Evolutionary conservation across 2,113 vertebrate genomes (phyloP).

Genomic region (Phylloscopus whistleri): DNA sequence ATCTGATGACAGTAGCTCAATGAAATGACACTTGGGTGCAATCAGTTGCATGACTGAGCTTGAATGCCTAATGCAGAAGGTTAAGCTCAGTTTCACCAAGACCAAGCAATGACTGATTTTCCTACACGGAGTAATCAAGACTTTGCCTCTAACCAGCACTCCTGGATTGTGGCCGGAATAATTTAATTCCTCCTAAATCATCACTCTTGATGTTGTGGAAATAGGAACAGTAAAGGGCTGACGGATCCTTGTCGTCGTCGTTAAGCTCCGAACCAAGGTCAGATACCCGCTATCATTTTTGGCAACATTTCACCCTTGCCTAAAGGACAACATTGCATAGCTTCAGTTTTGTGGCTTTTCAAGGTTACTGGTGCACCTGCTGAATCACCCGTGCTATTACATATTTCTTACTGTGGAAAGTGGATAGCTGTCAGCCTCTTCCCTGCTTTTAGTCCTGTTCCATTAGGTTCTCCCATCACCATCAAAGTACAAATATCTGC

Average conservation of each 20-base stretch:
- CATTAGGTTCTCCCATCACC: neutral
- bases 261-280: neutral
- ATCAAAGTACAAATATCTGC: fast-evolving
- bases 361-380: neutral
- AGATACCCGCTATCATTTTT: neutral
- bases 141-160: neutral
- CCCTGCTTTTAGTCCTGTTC: neutral
- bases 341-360: neutral
- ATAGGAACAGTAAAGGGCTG: neutral
- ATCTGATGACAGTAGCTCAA: neutral
- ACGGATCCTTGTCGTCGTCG: fast-evolving
- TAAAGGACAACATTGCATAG: neutral
- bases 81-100: neutral
- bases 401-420: neutral
- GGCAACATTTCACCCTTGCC: neutral
- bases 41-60: neutral
- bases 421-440: neutral
- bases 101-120: neutral
- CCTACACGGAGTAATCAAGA: neutral
- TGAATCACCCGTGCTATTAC: neutral
- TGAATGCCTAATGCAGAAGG: neutral
- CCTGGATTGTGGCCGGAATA: neutral
- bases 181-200: neutral
- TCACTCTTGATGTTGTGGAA: neutral
- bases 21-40: neutral